Conservation (phyloP, 2,888 invertebrate genomes). For the Desoria tigrina region DNA sequence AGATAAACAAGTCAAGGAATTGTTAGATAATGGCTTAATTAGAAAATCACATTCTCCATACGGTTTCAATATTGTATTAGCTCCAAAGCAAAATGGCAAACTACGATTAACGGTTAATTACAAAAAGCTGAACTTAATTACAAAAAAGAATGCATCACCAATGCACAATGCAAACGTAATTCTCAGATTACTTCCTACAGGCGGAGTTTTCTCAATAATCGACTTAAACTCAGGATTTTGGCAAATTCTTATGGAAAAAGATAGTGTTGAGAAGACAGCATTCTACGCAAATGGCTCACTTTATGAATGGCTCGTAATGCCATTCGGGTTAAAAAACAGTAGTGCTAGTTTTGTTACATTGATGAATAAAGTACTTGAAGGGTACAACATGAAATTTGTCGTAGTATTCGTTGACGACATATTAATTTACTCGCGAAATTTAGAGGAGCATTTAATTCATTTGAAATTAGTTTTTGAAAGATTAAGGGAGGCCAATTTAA, state of each 20-base stretch:
- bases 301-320: conserved; percentile 25
- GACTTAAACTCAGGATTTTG: conserved; percentile 37
- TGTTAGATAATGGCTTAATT: conserved; percentile 25
- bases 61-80: conserved; percentile 24
- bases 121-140: conserved; percentile 20
- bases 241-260: conserved; percentile 28
- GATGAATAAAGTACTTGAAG: conserved; percentile 28
- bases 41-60: conserved; percentile 6
- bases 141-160: conserved; percentile 19
- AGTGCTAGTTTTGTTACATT: conserved; percentile 26
- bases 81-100: conserved; percentile 22
- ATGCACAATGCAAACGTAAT: conserved; percentile 28
- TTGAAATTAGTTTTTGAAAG: conserved; percentile 40
- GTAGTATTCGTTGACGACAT: conserved; percentile 35
- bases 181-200: conserved; percentile 23
- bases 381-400: conserved; percentile 16
- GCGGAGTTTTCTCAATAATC: conserved; percentile 23
- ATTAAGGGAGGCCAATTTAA: conserved; percentile 43
- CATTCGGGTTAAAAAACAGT: conserved; percentile 31
- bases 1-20: conserved; percentile 17
- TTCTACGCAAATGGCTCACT: conserved; percentile 22
- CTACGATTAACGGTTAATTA: too few species aligned
- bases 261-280: conserved; percentile 23
- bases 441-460: conserved; percentile 39
- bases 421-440: conserved; percentile 27